Conservation (phyloP, 2,113 vertebrate genomes). For the Callaeas wilsoni region DNA sequence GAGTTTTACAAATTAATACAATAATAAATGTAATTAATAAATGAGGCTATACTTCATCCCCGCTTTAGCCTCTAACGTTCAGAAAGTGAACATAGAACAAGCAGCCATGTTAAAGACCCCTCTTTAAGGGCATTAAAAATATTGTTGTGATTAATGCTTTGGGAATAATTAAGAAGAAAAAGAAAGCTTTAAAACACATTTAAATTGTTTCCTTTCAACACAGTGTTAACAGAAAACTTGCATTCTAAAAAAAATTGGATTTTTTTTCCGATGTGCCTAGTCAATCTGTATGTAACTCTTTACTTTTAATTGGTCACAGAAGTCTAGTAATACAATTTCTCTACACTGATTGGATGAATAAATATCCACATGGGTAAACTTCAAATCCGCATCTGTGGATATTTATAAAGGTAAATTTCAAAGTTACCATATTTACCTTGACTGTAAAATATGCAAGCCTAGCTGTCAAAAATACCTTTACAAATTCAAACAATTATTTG, state of each 20-base stretch:
- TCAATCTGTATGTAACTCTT: not conserved
- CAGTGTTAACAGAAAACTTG: not conserved
- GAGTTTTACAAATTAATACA: not conserved
- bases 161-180: not conserved
- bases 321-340: not conserved
- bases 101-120: not conserved
- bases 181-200: not conserved
- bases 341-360: not conserved
- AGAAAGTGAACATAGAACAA: not conserved
- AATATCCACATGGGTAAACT: not conserved
- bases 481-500: not conserved
- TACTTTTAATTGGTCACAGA: constrained; percentile 13
- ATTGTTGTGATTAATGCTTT: not conserved
- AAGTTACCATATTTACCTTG: not conserved
- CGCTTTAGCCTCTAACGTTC: not conserved
- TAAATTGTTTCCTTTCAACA: not conserved
- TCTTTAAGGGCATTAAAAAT: not conserved
- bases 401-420: constrained; percentile 2
- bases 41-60: not conserved
- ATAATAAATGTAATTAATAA: not conserved
- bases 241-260: not conserved
- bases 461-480: not conserved
- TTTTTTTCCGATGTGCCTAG: not conserved
- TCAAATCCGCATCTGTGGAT: not conserved
- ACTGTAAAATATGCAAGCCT: not conserved